Evolutionary conservation across 2,888 invertebrate species (phyloP), one percentile per base, ranked within the genome.

Genomic region (Cacoxenus indagator): DNA sequence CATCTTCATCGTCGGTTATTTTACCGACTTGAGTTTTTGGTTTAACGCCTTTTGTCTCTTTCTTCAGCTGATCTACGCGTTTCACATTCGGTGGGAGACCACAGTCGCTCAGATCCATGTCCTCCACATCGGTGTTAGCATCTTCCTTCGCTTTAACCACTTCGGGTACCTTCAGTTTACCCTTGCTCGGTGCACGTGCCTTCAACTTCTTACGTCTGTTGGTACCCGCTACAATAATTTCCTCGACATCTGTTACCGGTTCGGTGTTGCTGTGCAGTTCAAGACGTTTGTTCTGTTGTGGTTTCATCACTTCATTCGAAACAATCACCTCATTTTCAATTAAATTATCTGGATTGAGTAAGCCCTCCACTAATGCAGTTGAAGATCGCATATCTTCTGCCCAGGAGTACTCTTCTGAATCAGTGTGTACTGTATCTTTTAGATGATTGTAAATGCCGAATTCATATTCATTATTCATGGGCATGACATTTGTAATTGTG

Each of bases 191-290:
- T 19, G 78, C 78, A 67, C 87, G 85, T 4, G 82, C 80, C 77
- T 86, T 85, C 2, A 81, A 66, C 71, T 87, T 88, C 75, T 86
- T 88, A 64, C 86, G 85, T 8, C 85, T 81, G 51, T 83, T 84
- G 11, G 83, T 85, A 6, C 84, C 84, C 2, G 81, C 78, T 27
- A 87, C 76, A 70, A 84, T 86, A 65, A 89, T 83, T 71, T 90
- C 90, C 77, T 90, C 90, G 2, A 88, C 88, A 74, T 90, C 90
- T 5, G 90, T 90, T 1, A 87, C 77, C 14, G 88, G 86, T 70
- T 89, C 89, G 0, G 84, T 74, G 70, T 85, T 86, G 0, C 78
- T 74, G 2, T 78, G 79, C 3, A 86, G 76, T 57, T 86, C 86
- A 0, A 78, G 70, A 2, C 87, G 80, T 70, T 84, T 86, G 37